phyloP scores from a whole-genome alignment of 2,888 invertebrate genomes.

The Drosophila helvetica region DNA sequence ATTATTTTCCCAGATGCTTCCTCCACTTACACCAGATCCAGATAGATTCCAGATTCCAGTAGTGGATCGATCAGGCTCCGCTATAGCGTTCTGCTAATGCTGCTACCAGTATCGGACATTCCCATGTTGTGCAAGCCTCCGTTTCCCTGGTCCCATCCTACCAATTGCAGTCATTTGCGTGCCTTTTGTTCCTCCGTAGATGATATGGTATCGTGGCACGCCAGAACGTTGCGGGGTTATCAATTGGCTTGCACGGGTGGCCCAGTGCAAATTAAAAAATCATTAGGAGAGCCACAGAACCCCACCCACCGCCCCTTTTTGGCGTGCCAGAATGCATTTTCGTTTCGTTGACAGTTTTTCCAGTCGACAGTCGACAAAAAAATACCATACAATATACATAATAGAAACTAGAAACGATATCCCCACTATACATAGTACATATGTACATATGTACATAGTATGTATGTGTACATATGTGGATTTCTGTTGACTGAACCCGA shows the following conservation, averaged over 20 bases:
- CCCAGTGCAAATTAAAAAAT: slow-evolving; percentile 59
- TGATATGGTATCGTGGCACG: slow-evolving; percentile 1
- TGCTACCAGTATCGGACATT: not conserved
- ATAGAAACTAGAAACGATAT: no score
- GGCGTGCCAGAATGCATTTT: slow-evolving; percentile 37
- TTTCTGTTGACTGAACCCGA: slow-evolving; percentile 23
- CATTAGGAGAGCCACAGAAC: slow-evolving; percentile 35
- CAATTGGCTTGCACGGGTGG: slow-evolving; percentile 6
- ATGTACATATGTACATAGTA: not conserved
- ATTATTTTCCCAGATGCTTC: not conserved
- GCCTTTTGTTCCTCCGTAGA: not conserved
- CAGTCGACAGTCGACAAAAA: slow-evolving; percentile 22
- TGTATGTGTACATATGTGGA: slow-evolving; percentile 9
- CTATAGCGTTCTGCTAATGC: no score
- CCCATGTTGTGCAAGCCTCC: slow-evolving; percentile 29
- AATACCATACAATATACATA: not conserved
- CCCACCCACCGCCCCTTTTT: not conserved
- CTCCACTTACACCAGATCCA: no score
- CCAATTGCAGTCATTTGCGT: slow-evolving; percentile 16
- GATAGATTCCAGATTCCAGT: no score
- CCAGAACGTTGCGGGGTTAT: not conserved
- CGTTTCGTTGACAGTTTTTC: slow-evolving; percentile 36
- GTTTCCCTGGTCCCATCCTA: not conserved
- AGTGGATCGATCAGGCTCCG: no score
- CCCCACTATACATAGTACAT: not conserved